A percentile compares a stretch with the other conserved stretches of the same genome.
phyloP scores from a whole-genome alignment of 2,113 vertebrate genomes.

The Gobius niger region DNA sequence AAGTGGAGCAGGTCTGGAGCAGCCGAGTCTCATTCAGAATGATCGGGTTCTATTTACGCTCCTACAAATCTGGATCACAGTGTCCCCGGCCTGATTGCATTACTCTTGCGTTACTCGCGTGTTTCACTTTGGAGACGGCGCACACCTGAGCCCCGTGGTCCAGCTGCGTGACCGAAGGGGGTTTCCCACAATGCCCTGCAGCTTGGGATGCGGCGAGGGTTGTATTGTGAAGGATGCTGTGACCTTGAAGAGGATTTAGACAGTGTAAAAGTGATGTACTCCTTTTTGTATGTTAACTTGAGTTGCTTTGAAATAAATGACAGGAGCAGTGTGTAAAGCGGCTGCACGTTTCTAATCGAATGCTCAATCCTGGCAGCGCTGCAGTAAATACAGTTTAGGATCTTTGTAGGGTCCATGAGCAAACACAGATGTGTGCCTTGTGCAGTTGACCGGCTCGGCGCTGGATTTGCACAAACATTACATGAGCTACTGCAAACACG shows the following conservation, averaged over 20 bases:
- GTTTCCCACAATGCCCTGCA: neutral
- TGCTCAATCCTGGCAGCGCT: too few species aligned
- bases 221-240: too few species aligned
- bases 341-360: too few species aligned
- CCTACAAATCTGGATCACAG: constrained; percentile 15
- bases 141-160: constrained; percentile 15
- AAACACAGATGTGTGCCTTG: neutral
- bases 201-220: neutral
- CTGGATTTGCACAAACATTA: neutral
- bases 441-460: neutral
- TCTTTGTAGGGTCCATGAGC: neutral
- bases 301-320: too few species aligned
- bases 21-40: neutral
- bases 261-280: too few species aligned
- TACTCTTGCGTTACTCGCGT: neutral
- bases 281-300: too few species aligned
- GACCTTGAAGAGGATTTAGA: too few species aligned
- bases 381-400: too few species aligned
- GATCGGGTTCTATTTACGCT: constrained; percentile 1
- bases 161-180: constrained; percentile 19
- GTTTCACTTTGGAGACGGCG: neutral
- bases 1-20: neutral
- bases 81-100: constrained; percentile 16
- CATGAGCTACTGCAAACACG: neutral
- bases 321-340: too few species aligned